phyloP scores from a whole-genome alignment of 2,797 vertebrate genomes.

The Okamejei kenojei region DNA sequence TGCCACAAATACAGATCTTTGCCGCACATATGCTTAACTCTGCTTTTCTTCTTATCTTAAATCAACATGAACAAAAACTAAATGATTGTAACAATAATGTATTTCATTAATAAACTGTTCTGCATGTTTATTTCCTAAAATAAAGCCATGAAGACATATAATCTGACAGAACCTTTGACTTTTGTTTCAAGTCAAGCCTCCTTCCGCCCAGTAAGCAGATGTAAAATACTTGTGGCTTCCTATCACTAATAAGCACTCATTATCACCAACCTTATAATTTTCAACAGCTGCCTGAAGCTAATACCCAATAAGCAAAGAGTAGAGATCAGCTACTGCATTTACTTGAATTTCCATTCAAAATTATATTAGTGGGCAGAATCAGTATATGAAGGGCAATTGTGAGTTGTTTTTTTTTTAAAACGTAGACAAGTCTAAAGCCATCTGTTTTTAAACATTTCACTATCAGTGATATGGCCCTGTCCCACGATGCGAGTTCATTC shows the following conservation, averaged over 20 bases:
- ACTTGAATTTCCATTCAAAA: background rate
- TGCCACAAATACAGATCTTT: background rate
- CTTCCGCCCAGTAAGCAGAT: constrained; percentile 3
- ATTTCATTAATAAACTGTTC: background rate
- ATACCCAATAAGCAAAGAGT: background rate
- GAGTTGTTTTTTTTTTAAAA: background rate
- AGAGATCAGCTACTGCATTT: background rate
- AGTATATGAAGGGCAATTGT: background rate
- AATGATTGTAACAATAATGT: background rate
- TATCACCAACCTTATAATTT: background rate
- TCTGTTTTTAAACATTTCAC: background rate
- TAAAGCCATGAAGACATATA: background rate
- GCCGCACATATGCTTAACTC: background rate
- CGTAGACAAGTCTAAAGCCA: background rate
- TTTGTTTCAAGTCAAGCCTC: background rate
- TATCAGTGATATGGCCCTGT: background rate
- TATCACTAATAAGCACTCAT: background rate
- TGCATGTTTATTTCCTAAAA: background rate
- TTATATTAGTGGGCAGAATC: constrained; percentile 14
- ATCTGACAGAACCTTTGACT: background rate
- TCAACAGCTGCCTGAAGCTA: background rate
- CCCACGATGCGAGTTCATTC: too few species aligned
- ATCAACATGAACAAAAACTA: background rate
- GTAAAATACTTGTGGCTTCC: background rate
- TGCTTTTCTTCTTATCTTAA: background rate